Evolutionary conservation across 2,888 invertebrate genomes (phyloP), one percentile per base, ranked within the genome.

Genomic region (Troilus luridus): DNA sequence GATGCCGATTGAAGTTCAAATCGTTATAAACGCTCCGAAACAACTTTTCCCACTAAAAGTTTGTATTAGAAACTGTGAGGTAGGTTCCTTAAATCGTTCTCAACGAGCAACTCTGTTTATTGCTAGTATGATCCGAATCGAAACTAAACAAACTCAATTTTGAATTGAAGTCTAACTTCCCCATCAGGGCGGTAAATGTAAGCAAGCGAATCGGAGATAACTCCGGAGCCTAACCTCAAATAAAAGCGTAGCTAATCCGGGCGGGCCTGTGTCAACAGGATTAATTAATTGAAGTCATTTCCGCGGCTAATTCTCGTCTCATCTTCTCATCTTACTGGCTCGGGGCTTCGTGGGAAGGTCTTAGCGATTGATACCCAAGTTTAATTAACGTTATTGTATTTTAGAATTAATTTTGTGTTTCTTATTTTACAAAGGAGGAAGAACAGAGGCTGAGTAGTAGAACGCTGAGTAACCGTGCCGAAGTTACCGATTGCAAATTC

Each of bases 61-160:
- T 67, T 67, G 27, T 27, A 77, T 77, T 41, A 19, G 27, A 19
- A 77, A 77, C 41, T 77, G 72, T 21, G 19, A 85, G 85, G 11
- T 21, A 58, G 56, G n/a, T n/a, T 9, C 85, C 85, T 21, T 19
- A 56, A 85, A 85, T 58, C 85, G 56, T 85, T 85, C 85, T 85
- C n/a, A 58, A n/a, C 56, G 85, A 21, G 85, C 56, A 85, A 85
- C 56, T 85, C 85, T 12, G 56, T 85, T 54, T 58, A 56, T 85
- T 58, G 56, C 58, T 58, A 58, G 56, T 56, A 85, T 58, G 85
- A 85, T 85, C 85, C n/a, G 21, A 58, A 85, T 85, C n/a, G 85
- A 56, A 85, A 85, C 85, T 85, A 85, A 85, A 85, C 85, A 85
- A 85, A 85, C 85, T 85, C 85, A 85, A 85, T 85, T 85, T 56